Evolutionary conservation across 2,888 invertebrate genomes (phyloP), one percentile per base, ranked within the genome.

Genomic region (Limenitis camilla): DNA sequence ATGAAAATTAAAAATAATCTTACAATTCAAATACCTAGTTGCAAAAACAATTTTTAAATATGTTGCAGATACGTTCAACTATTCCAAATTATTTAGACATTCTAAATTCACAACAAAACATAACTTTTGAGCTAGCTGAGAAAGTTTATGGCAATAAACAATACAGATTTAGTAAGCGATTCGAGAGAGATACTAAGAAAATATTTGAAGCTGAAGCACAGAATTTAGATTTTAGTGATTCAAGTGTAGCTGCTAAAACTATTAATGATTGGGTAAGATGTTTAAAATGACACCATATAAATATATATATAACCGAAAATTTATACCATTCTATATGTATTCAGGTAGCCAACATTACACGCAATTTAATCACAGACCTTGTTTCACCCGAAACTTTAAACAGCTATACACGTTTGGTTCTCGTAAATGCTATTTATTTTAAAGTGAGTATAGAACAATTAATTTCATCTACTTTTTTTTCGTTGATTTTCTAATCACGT

Each of bases 251-350:
- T 19, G 64, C 64, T 0, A 40, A 53, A 27, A 42, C 11, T 6
- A 65, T 65, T 28, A 65, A 65, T 47, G 30, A 57, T 19, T 65
- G 64, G 64, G 65, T 65, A 61, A 47, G 3, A 30, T 31, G 5
- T 32, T 5, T 31, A 27, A 27, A 11, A 4, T 6, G 4, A 40
- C 2, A 8, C 5, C 5, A 4, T 27, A 27, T n/a, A n/a, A n/a
- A n/a, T n/a, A n/a, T n/a, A n/a, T n/a, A n/a, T n/a, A n/a, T n/a
- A n/a, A n/a, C n/a, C n/a, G n/a, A 5, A 11, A 39, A 11, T 11
- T 11, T 11, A 10, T 11, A 8, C 9, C 1, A 5, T n/a, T 7
- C 4, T 8, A 10, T 32, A 19, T 35, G 6, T 45, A 49, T 52
- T 42, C 39, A 63, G 63, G 56, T 63, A 31, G 59, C 47, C 19